These are phyloP conservation scores for Takifugu ocellatus DNA, from an alignment of 2,797 vertebrate species.

Conservation along the genomic window DNA sequence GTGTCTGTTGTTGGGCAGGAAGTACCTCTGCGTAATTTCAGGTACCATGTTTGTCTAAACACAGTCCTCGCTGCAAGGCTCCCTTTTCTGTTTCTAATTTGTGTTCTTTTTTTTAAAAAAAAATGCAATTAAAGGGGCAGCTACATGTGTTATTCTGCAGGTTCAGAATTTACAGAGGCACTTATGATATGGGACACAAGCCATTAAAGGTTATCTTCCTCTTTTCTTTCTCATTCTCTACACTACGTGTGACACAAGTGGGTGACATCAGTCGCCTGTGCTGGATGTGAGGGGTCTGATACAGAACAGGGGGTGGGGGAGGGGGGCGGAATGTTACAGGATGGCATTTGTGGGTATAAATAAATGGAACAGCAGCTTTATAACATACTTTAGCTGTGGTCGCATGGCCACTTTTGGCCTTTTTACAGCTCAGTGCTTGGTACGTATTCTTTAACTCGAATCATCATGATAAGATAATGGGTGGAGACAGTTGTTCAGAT, in stretches of 20 bases:
- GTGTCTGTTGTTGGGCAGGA: conserved; percentile 28
- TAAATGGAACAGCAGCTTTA: conserved; percentile 56
- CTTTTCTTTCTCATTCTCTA: neutral
- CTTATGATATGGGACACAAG: too few relatives aligned
- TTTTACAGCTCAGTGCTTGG: neutral
- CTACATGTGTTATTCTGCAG: conserved; percentile 2
- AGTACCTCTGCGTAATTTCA: conserved; percentile 9
- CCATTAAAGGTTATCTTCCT: too few relatives aligned
- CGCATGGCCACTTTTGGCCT: conserved; percentile 1
- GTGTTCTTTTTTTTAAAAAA: conserved; percentile 13
- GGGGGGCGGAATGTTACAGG: neutral
- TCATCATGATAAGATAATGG: neutral
- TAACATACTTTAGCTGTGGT: conserved; percentile 44
- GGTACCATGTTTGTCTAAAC: conserved; percentile 9
- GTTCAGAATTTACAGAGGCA: neutral
- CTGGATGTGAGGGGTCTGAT: conserved; percentile 14
- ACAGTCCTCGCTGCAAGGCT: neutral
- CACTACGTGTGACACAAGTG: conserved; percentile 1
- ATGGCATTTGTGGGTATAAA: conserved; percentile 63
- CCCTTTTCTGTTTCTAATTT: conserved; percentile 33
- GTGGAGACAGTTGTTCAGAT: neutral
- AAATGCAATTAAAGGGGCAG: conserved; percentile 10
- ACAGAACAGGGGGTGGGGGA: neutral
- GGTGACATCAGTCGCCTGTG: conserved; percentile 29
- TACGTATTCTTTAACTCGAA: neutral